Evolutionary conservation across 2,888 invertebrate species (phyloP).

Genomic region (Xylophagus ater): DNA sequence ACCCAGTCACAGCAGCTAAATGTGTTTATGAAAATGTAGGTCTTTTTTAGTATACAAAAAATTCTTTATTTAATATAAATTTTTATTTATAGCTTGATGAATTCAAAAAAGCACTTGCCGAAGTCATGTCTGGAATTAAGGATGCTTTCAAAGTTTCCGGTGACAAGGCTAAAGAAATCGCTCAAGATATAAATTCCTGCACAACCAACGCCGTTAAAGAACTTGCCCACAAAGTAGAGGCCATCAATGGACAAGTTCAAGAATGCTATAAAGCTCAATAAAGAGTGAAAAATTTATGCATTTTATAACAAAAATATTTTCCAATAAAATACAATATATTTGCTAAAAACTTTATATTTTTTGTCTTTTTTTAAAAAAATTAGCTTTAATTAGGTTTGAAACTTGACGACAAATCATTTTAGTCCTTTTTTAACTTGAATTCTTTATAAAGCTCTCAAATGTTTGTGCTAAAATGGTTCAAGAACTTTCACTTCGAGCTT

Average conservation of each 20-base stretch:
- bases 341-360: too few species aligned
- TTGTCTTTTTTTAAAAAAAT: too few species aligned
- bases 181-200: not conserved
- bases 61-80: not conserved
- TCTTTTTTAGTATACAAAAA: not conserved
- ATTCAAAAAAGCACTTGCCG: not conserved
- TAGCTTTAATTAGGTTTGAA: too few species aligned
- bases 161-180: not conserved
- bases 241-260: not conserved
- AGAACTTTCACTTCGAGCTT: too few species aligned
- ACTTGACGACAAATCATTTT: too few species aligned
- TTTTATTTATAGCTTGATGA: not conserved
- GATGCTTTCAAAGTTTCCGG: not conserved
- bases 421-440: too few species aligned
- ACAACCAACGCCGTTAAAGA: not conserved
- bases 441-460: too few species aligned
- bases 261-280: not conserved
- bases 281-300: too few species aligned
- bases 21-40: constrained; percentile 8
- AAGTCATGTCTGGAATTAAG: not conserved
- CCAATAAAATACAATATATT: too few species aligned
- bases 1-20: constrained; percentile 6
- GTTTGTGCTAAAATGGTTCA: too few species aligned
- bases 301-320: too few species aligned
- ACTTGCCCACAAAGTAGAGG: not conserved